Evolutionary conservation across 2,888 invertebrate genomes (phyloP), one percentile per base, ranked within the genome.

Genomic region (Cerastis rubricosa): DNA sequence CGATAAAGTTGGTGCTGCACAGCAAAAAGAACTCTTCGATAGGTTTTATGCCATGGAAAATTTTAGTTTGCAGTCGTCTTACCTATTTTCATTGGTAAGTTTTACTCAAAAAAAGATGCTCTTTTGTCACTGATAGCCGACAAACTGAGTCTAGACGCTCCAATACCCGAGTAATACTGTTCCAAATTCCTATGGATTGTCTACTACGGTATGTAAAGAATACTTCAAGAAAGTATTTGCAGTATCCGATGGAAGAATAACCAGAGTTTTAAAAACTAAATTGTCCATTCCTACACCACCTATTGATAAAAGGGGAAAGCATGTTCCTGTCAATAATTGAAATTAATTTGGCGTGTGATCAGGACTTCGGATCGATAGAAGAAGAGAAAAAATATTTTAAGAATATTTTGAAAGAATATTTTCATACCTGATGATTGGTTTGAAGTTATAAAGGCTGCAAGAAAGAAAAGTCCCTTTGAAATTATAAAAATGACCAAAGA

Each of bases 211-310:
- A 54, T 54, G 54, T 35, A 35, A 35, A 35, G 35, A 35, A 35
- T 35, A n/a, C 54, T 54, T 54, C n/a, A 54, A 54, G n/a, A 54
- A 54, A n/a, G 11, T n/a, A 54, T 54, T 54, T 54, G 54, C 54
- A n/a, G n/a, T n/a, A n/a, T n/a, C n/a, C n/a, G 51, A 54, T 54
- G 51, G 51, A 54, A 54, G 51, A 54, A 54, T 54, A 54, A 54
- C 51, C 51, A n/a, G 51, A 54, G 51, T 22, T 54, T 54, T 54
- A 22, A n/a, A 54, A n/a, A 54, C 51, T 8, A 54, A 54, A n/a
- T 54, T 22, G 51, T 54, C 51, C 22, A 54, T 54, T n/a, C 22
- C 51, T 54, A 54, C 51, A 54, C 22, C 51, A 54, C 51, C 51
- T 54, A 54, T 54, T 54, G 51, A 54, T 54, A 54, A 54, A 54